Evolutionary conservation across 2,797 vertebrate genomes (phyloP), one percentile per base, ranked within the genome.

Genomic region (Pseudochirops corinnae): DNA sequence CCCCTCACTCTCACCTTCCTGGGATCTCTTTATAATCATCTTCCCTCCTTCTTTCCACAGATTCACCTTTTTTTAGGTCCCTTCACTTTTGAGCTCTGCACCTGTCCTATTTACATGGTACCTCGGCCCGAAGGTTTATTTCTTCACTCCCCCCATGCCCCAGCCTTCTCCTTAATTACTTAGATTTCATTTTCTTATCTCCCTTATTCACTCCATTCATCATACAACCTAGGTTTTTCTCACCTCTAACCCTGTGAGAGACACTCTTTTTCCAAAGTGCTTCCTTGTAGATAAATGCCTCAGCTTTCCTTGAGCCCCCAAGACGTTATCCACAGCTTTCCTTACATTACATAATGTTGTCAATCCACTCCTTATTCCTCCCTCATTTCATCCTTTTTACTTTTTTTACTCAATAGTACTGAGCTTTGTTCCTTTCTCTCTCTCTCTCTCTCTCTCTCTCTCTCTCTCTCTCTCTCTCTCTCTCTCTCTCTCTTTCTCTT

Each of bases 181-280:
- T 46, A 82, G 74, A 46, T 82, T 82, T 82, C 74, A 82, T 46
- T 82, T 46, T 82, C 60, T 91, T 26, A 12, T 52, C 29, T 26
- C n/a, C 9, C 52, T 55, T 94, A 97, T 98, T 94, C 94, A 33
- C 56, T 92, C 16, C 56, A 33, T 26, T 60, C 94, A 18, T 62
- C 56, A 4, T 92, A 0, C 53, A 16, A 74, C 50, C 92, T 29
- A 29, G 62, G 1, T 29, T 3, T 39, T n/a, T 33, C 94, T 92
- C 93, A 58, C 94, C 93, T 95, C 91, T 92, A 97, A 93, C 97
- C 94, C 97, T 82, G 95, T 82, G 74, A 82, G 31, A 62, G 39
- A 82, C 74, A 39, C 74, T 46, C 39, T 46, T 82, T 74, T 82
- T 26, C 39, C 74, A 82, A 82, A 82, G 21, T 82, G 39, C 39